Evolutionary conservation across 2,888 invertebrate genomes (phyloP), one percentile per base, ranked within the genome.

Genomic region (Tinea trinotella): DNA sequence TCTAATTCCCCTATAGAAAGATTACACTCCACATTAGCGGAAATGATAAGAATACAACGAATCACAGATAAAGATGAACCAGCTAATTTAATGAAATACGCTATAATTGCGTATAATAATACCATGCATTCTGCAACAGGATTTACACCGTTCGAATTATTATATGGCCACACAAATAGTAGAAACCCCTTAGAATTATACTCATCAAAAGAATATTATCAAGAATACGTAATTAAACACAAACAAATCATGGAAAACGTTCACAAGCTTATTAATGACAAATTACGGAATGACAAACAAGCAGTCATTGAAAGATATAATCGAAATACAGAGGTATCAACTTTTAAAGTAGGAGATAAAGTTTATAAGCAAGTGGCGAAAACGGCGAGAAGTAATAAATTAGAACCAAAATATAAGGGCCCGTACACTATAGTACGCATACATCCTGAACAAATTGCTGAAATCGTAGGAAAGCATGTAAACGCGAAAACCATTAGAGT

Each of bases 141-240:
- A 0, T 65, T 57, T 2, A 66, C 66, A 19, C 65, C 65, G 0
- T 57, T 56, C 7, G 64, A 65, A 46, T 10, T 67, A 9, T 4
- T 52, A 10, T 52, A 18, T 22, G 52, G 52, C 3, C 44, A 44
- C 22, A 35, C 35, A 12, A 35, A 35, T n/a, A 35, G n/a, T n/a
- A 35, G 35, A 35, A 35, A 35, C 35, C 35, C 35, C 3, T 12
- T 35, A 35, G 35, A 35, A n/a, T n/a, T 35, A 12, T 35, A 35
- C 10, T 35, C 3, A 7, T 3, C 5, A 7, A 35, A 35, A 35
- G 35, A 35, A 35, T 35, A 7, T 4, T 35, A 35, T 35, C 35
- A 35, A 35, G 35, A 35, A 7, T 35, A 35, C 12, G 35, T 12
- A 7, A n/a, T 7, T 12, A 35, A 35, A 35, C 35, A 35, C 10